Conservation (phyloP, 1,140 invertebrate genomes). For the Eueides isabella region DNA sequence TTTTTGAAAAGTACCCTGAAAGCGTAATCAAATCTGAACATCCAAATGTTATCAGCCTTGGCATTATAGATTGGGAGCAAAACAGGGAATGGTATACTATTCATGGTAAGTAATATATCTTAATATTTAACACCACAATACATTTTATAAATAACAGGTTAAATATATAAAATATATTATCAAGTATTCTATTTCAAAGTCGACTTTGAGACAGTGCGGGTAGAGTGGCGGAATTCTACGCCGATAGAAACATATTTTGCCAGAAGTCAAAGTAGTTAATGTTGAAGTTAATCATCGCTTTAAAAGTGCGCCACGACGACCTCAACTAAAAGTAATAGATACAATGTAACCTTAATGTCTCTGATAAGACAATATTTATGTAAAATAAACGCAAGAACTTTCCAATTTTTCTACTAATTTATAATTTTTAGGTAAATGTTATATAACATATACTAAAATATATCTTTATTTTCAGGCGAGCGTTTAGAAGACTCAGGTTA, state of each 20-base stretch:
- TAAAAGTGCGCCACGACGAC: no score
- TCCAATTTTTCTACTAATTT: no score
- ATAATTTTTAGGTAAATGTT: no score
- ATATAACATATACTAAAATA: neutral
- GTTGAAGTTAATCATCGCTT: no score
- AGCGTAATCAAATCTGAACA: neutral
- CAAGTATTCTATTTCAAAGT: neutral
- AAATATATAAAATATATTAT: neutral
- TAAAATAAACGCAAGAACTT: no score
- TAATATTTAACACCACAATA: neutral
- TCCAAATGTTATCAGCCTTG: neutral
- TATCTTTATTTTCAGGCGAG: neutral
- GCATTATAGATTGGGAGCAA: neutral
- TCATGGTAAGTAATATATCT: neutral
- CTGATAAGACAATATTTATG: no score
- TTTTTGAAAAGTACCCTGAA: neutral
- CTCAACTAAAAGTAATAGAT: no score
- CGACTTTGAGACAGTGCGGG: no score
- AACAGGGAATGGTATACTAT: slow-evolving; percentile 9
- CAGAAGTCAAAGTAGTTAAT: no score
- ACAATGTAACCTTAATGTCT: no score
- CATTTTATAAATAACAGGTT: neutral
- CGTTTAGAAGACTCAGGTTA: slow-evolving; percentile 1
- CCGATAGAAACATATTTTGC: no score
- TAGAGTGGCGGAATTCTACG: no score